Conservation (phyloP, 2,797 vertebrate genomes). For the Fistularia tabacaria region DNA sequence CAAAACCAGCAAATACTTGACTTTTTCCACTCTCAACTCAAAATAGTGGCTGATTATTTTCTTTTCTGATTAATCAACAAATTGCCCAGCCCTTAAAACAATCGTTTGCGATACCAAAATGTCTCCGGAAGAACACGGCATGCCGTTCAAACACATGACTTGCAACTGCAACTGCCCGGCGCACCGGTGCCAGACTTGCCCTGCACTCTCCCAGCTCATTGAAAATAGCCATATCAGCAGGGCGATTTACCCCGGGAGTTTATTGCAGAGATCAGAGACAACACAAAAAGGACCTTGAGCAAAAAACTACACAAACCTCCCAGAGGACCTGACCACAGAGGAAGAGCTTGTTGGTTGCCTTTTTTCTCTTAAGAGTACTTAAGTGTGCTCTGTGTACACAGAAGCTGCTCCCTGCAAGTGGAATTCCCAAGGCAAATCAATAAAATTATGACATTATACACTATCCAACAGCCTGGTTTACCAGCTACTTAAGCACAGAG, state of each 20-base stretch:
- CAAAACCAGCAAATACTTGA: no score
- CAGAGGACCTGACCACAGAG: slow-evolving; percentile 48
- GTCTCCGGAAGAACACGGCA: no score
- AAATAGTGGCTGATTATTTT: no score
- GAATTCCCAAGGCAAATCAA: slow-evolving; percentile 58
- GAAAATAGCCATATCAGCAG: slow-evolving; percentile 48
- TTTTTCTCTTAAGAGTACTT: slow-evolving; percentile 35
- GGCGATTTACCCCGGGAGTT: slow-evolving; percentile 59
- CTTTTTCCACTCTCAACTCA: no score
- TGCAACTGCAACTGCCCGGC: slow-evolving; percentile 31
- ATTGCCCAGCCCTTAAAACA: no score
- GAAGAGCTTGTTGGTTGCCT: slow-evolving; percentile 36
- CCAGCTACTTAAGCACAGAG: slow-evolving; percentile 30
- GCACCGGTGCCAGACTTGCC: slow-evolving; percentile 27
- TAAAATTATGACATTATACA: slow-evolving; percentile 54
- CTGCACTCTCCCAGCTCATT: slow-evolving; percentile 39
- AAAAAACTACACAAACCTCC: slow-evolving; percentile 57
- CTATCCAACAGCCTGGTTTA: slow-evolving; percentile 31
- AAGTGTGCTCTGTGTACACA: slow-evolving; percentile 14
- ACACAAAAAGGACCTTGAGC: slow-evolving; percentile 64
- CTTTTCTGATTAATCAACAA: no score
- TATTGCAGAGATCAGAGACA: slow-evolving; percentile 58
- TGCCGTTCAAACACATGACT: no score
- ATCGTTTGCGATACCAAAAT: no score
- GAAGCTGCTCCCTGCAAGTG: slow-evolving; percentile 39